Evolutionary conservation across 2,113 vertebrate species (phyloP), one percentile per base, ranked within the genome.

Genomic region (Callipepla californica): DNA sequence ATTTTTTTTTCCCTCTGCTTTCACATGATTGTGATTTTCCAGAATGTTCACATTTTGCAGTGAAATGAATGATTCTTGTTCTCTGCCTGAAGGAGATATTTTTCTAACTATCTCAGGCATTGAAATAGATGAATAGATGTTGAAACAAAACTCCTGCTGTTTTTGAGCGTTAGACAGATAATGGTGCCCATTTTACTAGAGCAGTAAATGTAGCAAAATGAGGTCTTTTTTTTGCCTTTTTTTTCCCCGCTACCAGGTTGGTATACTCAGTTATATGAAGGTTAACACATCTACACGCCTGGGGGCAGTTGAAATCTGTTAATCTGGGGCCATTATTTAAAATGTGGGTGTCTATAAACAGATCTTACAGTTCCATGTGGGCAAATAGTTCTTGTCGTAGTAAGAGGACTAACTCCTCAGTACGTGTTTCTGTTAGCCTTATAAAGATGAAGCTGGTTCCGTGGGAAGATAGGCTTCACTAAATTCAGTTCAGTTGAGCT

Each of bases 181-280:
- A 51, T 18, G 22, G 14, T 42, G 42, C 20, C 30, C 5, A 6
- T 89, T 87, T 94, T 73, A 48, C 40, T 79, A 16, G 75, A 87
- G 51, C 30, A 93, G 36, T 79, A 61, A 79, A 62, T 13, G 51
- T 73, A 25, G 32, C 22, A 48, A 57, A 85, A 53, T 21, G 38
- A 61, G 59, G 9, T 8, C 0, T 79, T 81, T 47, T 47, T 51
- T 11, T 76, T 79, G 48, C 45, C 40, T 40, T 51, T 73, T 85
- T 12, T 9, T 3, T 14, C 28, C 28, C 0, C 47, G 26, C 42
- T 7, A 36, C 75, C 30, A 48, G 36, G 53, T 63, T 34, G 23
- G 26, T 62, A 3, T 55, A 9, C 21, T 44, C 21, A 48, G 45
- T n/a, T 0, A 0, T 13, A 13, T 0, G 1, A 26, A 59, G 44